Base-by-base conservation (phyloP, 2,888 invertebrate species). In the Drosophila paranaensis region DNA sequence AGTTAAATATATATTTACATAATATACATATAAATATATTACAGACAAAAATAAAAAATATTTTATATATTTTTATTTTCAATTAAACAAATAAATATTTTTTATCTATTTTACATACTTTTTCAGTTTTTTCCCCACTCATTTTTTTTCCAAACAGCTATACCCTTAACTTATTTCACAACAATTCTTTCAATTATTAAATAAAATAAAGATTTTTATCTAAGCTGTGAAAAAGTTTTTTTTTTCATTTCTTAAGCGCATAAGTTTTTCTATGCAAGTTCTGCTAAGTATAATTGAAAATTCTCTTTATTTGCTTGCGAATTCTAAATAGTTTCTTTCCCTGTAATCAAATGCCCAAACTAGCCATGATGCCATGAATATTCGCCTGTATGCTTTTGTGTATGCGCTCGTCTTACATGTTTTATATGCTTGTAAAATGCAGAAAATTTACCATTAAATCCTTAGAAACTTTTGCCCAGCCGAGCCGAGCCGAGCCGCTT, bases 371-470 rank as follows among this genome's bases (percentile, higher is more conserved):
- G 39, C 10, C 27, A 9, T 40, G 40, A 13, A 51, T 11, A 16
- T 53, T 39, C 16, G 25, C 13, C 13, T 50, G 33, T 6, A 16
- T n/a, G 11, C 27, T n/a, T n/a, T n/a, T n/a, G n/a, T n/a, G n/a
- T n/a, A 27, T 11, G 20, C 37, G 37, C 20, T 54, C 33, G 37
- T 46, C 55, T 78, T 42, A 37, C 43, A 61, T 68, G 64, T 48
- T 51, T 62, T 48, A 62, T 53, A 60, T 57, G 79, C 61, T 60
- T 66, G 75, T 46, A 56, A 70, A 63, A 77, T 77, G 77, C 57
- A 60, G 58, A 43, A 62, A 71, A 74, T 79, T 55, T 77, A 54
- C 51, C 58, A 81, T 74, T 74, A 83, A 81, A 67, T 77, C 81
- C 53, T 51, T 42, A 50, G 45, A 57, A 81, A 83, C 43, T 77